Evolutionary conservation across 2,113 vertebrate genomes (phyloP).

Genomic region (Hirundichthys speculiger): DNA sequence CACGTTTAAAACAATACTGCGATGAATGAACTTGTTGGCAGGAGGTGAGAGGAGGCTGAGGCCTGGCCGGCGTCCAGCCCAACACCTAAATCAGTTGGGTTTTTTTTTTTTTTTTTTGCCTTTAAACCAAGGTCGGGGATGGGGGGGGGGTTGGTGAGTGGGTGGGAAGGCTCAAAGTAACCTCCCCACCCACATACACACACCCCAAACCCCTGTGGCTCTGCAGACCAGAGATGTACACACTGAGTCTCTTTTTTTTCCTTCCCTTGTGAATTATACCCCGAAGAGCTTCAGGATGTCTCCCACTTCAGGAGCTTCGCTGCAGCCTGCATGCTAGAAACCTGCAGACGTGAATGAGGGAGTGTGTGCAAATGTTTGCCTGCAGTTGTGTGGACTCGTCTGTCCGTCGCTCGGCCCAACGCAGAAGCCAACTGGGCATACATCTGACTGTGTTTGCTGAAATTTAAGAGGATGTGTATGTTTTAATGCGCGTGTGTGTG

Average conservation of each 20-base stretch:
- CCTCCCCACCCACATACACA: slow-evolving; percentile 41
- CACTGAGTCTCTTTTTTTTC: slow-evolving; percentile 16
- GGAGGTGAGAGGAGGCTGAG: slow-evolving; percentile 27
- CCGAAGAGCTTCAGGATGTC: slow-evolving; percentile 24
- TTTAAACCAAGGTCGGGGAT: slow-evolving; percentile 42
- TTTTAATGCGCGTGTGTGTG: slow-evolving; percentile 46
- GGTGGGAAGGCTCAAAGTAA: slow-evolving; percentile 59
- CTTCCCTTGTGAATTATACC: slow-evolving; percentile 7
- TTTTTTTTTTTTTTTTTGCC: slow-evolving; percentile 21
- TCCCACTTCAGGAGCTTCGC: too few species aligned
- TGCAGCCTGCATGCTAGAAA: slow-evolving; percentile 3
- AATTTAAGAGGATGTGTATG: slow-evolving; percentile 60
- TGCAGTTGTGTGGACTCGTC: slow-evolving; percentile 1
- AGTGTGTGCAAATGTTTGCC: background rate
- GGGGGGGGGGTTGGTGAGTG: slow-evolving; percentile 47
- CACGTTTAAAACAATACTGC: slow-evolving; percentile 3
- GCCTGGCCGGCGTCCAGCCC: slow-evolving; percentile 21
- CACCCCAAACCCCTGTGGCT: slow-evolving; percentile 45
- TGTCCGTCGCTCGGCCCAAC: too few species aligned
- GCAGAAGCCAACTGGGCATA: slow-evolving; percentile 21
- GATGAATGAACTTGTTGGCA: too few species aligned
- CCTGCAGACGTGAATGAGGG: slow-evolving; percentile 3
- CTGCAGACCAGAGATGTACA: slow-evolving; percentile 33
- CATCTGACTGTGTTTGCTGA: slow-evolving; percentile 50
- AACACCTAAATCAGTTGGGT: background rate